Base-by-base conservation (phyloP, 1,140 invertebrate genomes). In the Pachypsylla venusta region DNA sequence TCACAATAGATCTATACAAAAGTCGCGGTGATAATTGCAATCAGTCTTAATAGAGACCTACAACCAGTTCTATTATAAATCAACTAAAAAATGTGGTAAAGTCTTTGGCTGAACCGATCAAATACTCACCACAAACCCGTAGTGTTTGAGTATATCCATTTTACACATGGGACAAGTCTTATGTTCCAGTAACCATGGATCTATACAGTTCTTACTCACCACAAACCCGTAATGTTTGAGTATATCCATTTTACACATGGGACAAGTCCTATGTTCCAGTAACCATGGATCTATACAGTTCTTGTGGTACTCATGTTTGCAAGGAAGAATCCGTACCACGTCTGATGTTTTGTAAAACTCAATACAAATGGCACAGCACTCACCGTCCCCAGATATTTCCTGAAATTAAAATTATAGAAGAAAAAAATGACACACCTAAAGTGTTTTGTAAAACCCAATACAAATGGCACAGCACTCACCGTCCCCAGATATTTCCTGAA, bases 171-270 rank as follows among this genome's bases (percentile, higher is more conserved):
- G 90, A 74, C 91, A 94, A 20, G 89, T 93, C 61, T 90, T 76
- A 70, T 94, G 88, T 67, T 94, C 89, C 62, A 95, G 72, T 25
- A 96, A 76, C 92, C 92, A 96, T 2, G 90, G 89, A 75, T 96
- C 92, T 59, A 96, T 91, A 75, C 92, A 95, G 60, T 76, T 81
- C 75, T 93, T 93, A 74, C 81, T 81, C 70, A 85, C 84, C 75
- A 84, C 80, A 72, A 89, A 85, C 48, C 90, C 91, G 72, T 91
- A 94, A 66, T 89, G 87, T 70, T 90, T 86, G 14, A 95, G 77
- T 67, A 96, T 93, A 71, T 95, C 89, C 80, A 92, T 83, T 74
- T 95, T 94, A 73, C 91, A 95, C 88, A 95, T 93, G 14, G 92
- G 90, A 74, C 91, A 94, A 20, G 89, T 93, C 61, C 90, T 76